Evolutionary conservation across 2,888 invertebrate species (phyloP).

Genomic region (Stenodera caucasica): DNA sequence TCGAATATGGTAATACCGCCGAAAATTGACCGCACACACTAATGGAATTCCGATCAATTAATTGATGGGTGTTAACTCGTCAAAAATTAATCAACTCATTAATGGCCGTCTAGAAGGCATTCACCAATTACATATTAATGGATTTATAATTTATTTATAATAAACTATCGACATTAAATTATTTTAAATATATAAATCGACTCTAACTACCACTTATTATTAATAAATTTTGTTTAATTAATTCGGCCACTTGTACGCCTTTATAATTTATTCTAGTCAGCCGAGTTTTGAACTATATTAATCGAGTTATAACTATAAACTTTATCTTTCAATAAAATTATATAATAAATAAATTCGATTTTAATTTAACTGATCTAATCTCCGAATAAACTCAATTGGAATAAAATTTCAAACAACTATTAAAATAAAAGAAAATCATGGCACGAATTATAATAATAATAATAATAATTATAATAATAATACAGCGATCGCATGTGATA

Average conservation of each 20-base stretch:
- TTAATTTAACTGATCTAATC: too few species aligned
- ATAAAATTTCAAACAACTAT: too few species aligned
- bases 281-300: constrained; percentile 8
- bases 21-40: background rate
- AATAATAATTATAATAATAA: background rate
- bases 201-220: background rate
- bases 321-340: too few species aligned
- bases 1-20: background rate
- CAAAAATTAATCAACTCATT: constrained; percentile 38
- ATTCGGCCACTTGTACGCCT: constrained; percentile 19
- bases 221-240: constrained; percentile 21
- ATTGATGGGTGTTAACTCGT: constrained; percentile 39
- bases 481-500: too few species aligned
- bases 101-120: constrained; percentile 3
- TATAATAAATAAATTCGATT: too few species aligned
- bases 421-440: too few species aligned
- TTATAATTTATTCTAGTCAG: constrained; percentile 15
- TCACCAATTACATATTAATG: background rate
- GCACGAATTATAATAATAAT: constrained; percentile 16
- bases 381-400: too few species aligned
- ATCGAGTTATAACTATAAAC: too few species aligned
- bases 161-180: background rate
- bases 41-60: constrained; percentile 6
- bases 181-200: background rate
- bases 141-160: constrained; percentile 1